Evolutionary conservation across 2,888 invertebrate species (phyloP).

Genomic region (Meteorus colon): DNA sequence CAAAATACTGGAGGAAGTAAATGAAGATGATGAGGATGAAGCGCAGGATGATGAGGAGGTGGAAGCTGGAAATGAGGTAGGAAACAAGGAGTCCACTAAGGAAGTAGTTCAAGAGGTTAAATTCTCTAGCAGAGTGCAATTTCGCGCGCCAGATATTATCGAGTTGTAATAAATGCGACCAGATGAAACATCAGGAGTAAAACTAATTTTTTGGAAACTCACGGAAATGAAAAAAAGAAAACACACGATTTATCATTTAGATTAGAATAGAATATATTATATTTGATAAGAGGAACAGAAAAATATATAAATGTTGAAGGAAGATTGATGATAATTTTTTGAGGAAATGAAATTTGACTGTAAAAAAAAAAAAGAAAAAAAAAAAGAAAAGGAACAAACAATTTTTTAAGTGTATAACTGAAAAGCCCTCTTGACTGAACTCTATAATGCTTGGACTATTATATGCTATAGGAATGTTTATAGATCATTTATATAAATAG

Average conservation of each 20-base stretch:
- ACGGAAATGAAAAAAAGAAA: background rate
- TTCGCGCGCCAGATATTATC: conserved; percentile 64
- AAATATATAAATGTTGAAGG: background rate
- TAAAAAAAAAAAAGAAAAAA: background rate
- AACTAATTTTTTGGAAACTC: background rate
- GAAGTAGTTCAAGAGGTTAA: conserved; percentile 61
- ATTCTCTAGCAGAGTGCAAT: conserved; percentile 64
- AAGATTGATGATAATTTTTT: background rate
- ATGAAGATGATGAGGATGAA: conserved; percentile 61
- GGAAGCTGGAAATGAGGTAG: conserved; percentile 42
- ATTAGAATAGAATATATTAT: background rate
- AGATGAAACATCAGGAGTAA: background rate
- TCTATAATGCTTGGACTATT: conserved; percentile 1
- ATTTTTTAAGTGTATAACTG: background rate
- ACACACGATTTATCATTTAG: background rate
- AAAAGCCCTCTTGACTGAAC: conserved; percentile 9
- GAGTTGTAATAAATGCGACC: conserved; percentile 57
- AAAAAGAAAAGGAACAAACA: background rate
- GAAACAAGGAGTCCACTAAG: conserved; percentile 44
- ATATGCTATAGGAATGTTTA: conserved; percentile 4
- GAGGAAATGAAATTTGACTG: background rate
- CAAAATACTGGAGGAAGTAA: conserved; percentile 60
- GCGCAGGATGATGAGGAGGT: conserved; percentile 45
- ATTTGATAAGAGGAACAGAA: background rate
- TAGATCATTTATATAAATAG: conserved; percentile 13